Base-by-base conservation (phyloP, 2,797 vertebrate species). In the Phylloscopus collybita region DNA sequence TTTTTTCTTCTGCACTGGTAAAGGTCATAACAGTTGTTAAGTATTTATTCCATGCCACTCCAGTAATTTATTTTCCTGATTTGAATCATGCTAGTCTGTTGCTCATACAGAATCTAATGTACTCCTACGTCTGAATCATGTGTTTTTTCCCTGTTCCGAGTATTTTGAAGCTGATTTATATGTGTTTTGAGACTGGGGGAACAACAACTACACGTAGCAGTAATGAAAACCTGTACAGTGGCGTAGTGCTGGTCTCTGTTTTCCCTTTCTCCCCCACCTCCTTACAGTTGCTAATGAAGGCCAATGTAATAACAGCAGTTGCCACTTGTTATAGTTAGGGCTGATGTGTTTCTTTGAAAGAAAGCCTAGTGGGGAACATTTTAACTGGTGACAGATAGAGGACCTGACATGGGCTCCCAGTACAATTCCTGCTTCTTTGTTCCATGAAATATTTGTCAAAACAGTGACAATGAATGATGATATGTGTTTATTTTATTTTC, bases 391-490 rank as follows among this genome's bases (percentile, higher is more conserved):
- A 94, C n/a, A 64, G 65, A 83, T 91, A 83, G 34, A 80, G 59
- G 80, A 94, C 49, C 67, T 95, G 96, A 94, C 18, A 0, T 30
- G 32, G 76, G 75, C 62, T 93, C 92, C 82, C 85, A 88, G 56
- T 86, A 57, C 51, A 53, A 38, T 92, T 91, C 44, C 56, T 86
- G 30, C 56, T 84, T 81, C 89, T 94, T 94, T 96, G 91, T 94
- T 95, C 82, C 32, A 2, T 56, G 66, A 62, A 69, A 25, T 94
- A 69, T 91, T 94, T 96, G 89, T 95, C 91, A 92, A 75, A 95
- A 90, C 89, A 75, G 56, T 21, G 70, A 19, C 0, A 0, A 75
- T 92, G 89, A 69, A 23, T 70, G 80, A 76, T 53, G 88, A 66
- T 86, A 47, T 0, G 3, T 78, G 59, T 78, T 78, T 86, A 36